Base-by-base conservation (phyloP, 2,113 vertebrate species). In the Dromaius novaehollandiae region DNA sequence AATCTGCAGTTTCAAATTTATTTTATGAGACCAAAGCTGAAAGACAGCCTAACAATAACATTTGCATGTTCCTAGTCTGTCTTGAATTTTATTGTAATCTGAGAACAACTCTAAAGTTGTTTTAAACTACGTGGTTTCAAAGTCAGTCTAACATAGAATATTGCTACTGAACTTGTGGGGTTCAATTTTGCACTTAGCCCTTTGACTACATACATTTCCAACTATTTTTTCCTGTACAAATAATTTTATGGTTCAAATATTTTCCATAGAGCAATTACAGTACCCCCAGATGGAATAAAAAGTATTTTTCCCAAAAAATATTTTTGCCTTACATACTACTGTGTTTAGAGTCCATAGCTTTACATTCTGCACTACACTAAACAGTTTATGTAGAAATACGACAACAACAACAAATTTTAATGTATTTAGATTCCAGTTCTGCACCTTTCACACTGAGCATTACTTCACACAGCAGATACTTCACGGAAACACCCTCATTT, bases 21-120 rank as follows among this genome's bases (percentile, higher is more conserved):
- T 94, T 97, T 97, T 91, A 94, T 77, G 92, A 93, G 95, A 78
- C 40, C 79, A 77, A 95, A 95, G 97, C 78, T 86, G 89, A 95
- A 96, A 96, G 96, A 53, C 76, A 91, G 89, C n/a, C 89, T 88
- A 95, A 95, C 65, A 91, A 96, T 71, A 97, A 94, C 58, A 44
- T 84, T 96, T 82, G 90, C 76, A 56, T 40, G 3, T 96, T 97
- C 93, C 90, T 86, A 16, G 73, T 86, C 97, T 96, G 84, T 69
- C 94, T 96, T 96, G 82, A 71, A 82, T 96, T 95, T 94, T 95
- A 89, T 26, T 89, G 89, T 95, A 87, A 97, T 85, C 75, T 83
- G 83, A 97, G 94, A 93, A 83, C 53, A 79, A 93, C 82, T 97
- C 64, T 81, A 90, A 97, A 95, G 70, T 75, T 61, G 68, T 68